These are phyloP conservation scores for Tenualosa thibaudeaui DNA, from an alignment of 2,797 vertebrate species.

Conservation along the genomic window DNA sequence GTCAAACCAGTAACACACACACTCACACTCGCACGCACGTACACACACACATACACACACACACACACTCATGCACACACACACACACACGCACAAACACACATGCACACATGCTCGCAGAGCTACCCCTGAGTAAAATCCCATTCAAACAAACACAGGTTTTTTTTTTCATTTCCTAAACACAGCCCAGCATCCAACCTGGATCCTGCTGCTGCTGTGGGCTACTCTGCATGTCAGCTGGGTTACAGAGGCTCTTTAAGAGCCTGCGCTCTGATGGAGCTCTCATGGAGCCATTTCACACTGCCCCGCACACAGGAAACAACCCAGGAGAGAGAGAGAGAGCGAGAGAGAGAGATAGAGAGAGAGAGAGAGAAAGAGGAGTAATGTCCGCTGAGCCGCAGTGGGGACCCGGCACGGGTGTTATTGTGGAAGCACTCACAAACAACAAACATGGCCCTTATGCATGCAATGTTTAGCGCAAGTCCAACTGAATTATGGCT, in stretches of 20 bases:
- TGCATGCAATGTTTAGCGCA: slow-evolving; percentile 36
- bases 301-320: background rate
- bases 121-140: background rate
- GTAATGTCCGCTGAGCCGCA: background rate
- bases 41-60: background rate
- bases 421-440: slow-evolving; percentile 43
- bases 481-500: slow-evolving; percentile 37
- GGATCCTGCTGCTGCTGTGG: background rate
- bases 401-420: slow-evolving; percentile 28
- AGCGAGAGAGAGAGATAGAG: background rate
- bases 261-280: background rate
- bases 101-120: background rate
- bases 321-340: background rate
- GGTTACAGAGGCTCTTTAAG: background rate
- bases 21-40: background rate
- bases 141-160: background rate
- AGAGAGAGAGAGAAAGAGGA: slow-evolving; percentile 22
- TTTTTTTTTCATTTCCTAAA: background rate
- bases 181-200: background rate
- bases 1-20: background rate
- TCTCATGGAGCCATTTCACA: background rate
- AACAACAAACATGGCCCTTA: slow-evolving; percentile 26
- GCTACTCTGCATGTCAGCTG: background rate
- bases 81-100: background rate
- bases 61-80: background rate